Evolutionary conservation across 1,140 invertebrate species (phyloP), one percentile per base, ranked within the genome.

Genomic region (Drosophila takahashii): DNA sequence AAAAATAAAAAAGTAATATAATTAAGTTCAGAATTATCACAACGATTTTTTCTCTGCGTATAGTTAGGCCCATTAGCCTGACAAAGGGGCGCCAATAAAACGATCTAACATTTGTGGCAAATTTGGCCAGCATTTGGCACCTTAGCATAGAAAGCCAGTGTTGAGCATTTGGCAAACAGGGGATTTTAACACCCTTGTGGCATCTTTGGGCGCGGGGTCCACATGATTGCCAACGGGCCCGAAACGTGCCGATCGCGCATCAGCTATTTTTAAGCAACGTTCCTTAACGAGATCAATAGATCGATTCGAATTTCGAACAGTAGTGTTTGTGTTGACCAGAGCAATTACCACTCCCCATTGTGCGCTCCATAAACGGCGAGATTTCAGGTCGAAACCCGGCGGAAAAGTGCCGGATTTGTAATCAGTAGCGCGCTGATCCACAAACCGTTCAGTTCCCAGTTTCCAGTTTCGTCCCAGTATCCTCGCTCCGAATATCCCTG

Each of bases 241-340:
- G 9, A 34, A 70, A 50, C 39, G 44, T 70, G 74, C 57, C 64
- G 37, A 48, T 22, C 53, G 27, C 70, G 41, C 47, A 61, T 10
- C 22, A 51, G 67, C 77, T 86, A 87, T 84, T 87, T 87, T 80
- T 77, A 87, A 87, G 84, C 60, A 77, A 39, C 16, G 80, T 76
- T 87, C 84, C 79, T 70, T 79, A 77, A 84, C 79, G 62, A 72
- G 85, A 77, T 84, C 79, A 77, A 77, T 72, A 87, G 64, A 61
- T 86, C 66, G 32, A 56, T 61, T 81, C 64, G 15, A 66, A 58
- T 54, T 53, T 86, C 60, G 18, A 67, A 51, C 57, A 47, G 39
- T 61, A 18, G n/a, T 45, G 50, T 61, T 34, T 65, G 58, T 87
- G 50, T 87, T 87, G 62, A 77, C 60, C 54, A 1, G n/a, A 67